Base-by-base conservation (phyloP, 2,888 invertebrate genomes). In the Ametastegia equiseti region DNA sequence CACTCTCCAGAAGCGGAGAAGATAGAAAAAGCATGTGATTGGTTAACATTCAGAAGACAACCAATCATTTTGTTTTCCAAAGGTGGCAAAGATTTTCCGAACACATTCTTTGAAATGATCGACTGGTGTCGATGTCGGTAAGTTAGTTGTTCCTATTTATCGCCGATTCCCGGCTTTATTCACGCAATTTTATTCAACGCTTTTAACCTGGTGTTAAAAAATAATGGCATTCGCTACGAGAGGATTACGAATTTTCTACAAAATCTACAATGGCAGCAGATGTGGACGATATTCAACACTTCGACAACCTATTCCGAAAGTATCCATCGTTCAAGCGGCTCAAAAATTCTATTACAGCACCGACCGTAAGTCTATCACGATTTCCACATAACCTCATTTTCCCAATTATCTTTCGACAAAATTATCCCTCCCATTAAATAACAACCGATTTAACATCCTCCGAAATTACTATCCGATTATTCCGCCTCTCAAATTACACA, bases 171-270 rank as follows among this genome's bases (percentile, higher is more conserved):
- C 67, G 67, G 67, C 67, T 39, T 65, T 42, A 54, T 60, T 60
- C 60, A 30, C 30, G 60, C 60, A 39, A 39, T n/a, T 39, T 71
- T 19, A 42, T 69, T 42, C 11, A 9, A 19, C 27, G n/a, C 36
- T 7, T 39, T n/a, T 47, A 1, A 13, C 11, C 54, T 75, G 13
- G 50, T 54, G 75, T 54, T 71, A 47, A 47, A 45, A 67, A 47
- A 57, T 23, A 33, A 89, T 89, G 89, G 89, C 89, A 86, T 89
- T 89, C 84, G 87, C 87, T 57, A 86, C 84, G 54, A 85, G 87
- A 84, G 85, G 87, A 84, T 80, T 88, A 73, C 85, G 87, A 81
- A 81, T 88, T 84, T 87, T 89, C 57, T 88, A 85, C 82, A 88
- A 88, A 86, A 81, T 87, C 86, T 89, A 86, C 83, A 87, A 86